Evolutionary conservation across 2,888 invertebrate genomes (phyloP).

Genomic region (Callyntrura sp.): DNA sequence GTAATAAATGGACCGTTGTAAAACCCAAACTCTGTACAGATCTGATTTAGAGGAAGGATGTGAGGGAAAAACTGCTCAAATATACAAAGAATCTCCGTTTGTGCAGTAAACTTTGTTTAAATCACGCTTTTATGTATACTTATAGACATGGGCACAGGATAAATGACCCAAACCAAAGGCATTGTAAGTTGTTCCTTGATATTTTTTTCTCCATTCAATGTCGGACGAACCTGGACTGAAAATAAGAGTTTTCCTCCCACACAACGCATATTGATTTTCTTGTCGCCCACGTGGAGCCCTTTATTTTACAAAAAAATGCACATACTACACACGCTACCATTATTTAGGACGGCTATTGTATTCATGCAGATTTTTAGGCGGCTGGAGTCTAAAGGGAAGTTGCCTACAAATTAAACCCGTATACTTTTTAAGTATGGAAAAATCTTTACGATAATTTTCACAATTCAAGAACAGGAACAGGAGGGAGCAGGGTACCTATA

Average conservation of each 20-base stretch:
- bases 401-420: too few relatives aligned
- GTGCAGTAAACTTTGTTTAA: background rate
- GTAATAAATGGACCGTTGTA: too few relatives aligned
- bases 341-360: conserved; percentile 21
- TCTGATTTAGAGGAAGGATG: too few relatives aligned
- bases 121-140: background rate
- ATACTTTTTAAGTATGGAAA: too few relatives aligned
- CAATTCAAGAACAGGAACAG: too few relatives aligned
- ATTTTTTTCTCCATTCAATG: conserved; percentile 31
- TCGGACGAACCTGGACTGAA: background rate
- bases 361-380: conserved; percentile 1
- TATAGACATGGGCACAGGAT: conserved; percentile 3
- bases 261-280: conserved; percentile 75
- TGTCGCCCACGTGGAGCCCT: conserved; percentile 68
- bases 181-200: background rate
- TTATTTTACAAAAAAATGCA: conserved; percentile 10
- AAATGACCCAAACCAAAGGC: conserved; percentile 5
- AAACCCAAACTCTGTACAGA: too few relatives aligned
- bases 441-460: too few relatives aligned
- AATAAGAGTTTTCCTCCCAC: conserved; percentile 69
- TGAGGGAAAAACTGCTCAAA: too few relatives aligned
- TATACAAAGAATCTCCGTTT: too few relatives aligned
- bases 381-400: too few relatives aligned
- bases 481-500: too few relatives aligned
- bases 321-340: background rate